Percentiles rank a stretch among this genome's conserved stretches.
phyloP scores from a whole-genome alignment of 2,113 vertebrate species.

The Psittacula cyanocephala region DNA sequence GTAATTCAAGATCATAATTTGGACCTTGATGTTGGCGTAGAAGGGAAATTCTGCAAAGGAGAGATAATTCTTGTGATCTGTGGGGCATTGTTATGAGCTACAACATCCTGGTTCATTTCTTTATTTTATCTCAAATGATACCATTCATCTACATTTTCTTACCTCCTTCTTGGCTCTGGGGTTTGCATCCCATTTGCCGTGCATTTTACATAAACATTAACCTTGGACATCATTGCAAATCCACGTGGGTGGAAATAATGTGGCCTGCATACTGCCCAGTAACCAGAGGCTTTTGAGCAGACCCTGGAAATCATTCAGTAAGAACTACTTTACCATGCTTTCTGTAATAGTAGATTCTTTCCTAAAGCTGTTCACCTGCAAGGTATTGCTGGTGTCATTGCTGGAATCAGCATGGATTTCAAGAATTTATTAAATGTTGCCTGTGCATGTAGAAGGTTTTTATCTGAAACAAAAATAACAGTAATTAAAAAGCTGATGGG shows the following conservation, averaged over 20 bases:
- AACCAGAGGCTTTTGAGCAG: not conserved
- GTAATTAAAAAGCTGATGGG: not conserved
- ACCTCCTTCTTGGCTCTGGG: not conserved
- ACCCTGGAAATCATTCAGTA: not conserved
- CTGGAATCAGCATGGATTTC: not conserved
- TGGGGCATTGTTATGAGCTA: not conserved
- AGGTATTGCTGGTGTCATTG: not conserved
- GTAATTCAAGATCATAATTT: not conserved
- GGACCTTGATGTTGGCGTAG: not conserved
- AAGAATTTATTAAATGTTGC: not conserved
- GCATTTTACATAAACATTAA: constrained; percentile 49
- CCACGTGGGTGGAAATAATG: not conserved
- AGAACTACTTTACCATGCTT: not conserved
- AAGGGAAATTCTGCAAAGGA: not conserved
- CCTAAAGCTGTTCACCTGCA: not conserved
- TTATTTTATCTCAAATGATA: not conserved
- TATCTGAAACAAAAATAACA: not conserved
- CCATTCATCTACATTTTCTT: not conserved
- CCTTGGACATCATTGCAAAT: not conserved
- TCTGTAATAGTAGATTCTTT: not conserved
- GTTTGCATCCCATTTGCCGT: not conserved
- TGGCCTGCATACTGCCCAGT: not conserved
- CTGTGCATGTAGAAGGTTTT: not conserved
- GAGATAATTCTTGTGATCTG: not conserved
- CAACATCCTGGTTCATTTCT: not conserved